A percentile compares a stretch with the other conserved stretches of the same genome.
These are phyloP conservation scores for Sesamia nonagrioides DNA, from an alignment of 1,140 invertebrate genomes.

Conservation along the genomic window DNA sequence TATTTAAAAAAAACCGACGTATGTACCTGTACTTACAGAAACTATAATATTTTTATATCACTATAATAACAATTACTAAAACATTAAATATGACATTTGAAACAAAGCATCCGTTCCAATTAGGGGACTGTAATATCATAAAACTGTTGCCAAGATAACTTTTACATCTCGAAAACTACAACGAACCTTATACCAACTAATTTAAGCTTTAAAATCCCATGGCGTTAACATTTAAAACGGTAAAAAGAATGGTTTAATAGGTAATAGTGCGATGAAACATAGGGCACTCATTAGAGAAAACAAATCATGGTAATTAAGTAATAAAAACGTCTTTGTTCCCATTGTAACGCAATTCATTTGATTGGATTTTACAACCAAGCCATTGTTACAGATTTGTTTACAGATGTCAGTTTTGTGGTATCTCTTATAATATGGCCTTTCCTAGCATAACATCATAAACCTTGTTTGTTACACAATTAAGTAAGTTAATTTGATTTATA, in stretches of 20 bases:
- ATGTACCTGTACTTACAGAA: conserved; percentile 4
- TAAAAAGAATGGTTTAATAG: conserved; percentile 43
- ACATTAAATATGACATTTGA: conserved; percentile 53
- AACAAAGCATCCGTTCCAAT: conserved; percentile 65
- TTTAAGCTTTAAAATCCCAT: conserved; percentile 52
- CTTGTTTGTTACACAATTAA: conserved; percentile 37
- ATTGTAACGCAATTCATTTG: conserved; percentile 78
- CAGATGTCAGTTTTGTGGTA: conserved; percentile 33
- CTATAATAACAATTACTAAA: conserved; percentile 48
- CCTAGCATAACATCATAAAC: conserved; percentile 40
- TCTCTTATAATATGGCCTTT: conserved; percentile 12
- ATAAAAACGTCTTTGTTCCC: conserved; percentile 77
- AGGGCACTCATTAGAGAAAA: conserved; percentile 80
- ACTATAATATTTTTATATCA: conserved; percentile 39
- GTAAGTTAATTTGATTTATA: conserved; percentile 44
- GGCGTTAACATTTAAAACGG: background rate
- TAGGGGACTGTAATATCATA: conserved; percentile 71
- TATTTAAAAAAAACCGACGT: conserved; percentile 5
- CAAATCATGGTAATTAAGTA: conserved; percentile 84
- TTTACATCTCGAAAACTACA: conserved; percentile 9
- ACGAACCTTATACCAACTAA: conserved; percentile 16
- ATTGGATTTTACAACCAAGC: conserved; percentile 74
- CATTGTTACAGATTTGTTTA: conserved; percentile 84
- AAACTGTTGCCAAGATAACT: conserved; percentile 26
- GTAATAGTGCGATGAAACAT: conserved; percentile 67